Evolutionary conservation across 1,140 invertebrate genomes (phyloP), one percentile per base, ranked within the genome.

Genomic region (Pararge aegeria): DNA sequence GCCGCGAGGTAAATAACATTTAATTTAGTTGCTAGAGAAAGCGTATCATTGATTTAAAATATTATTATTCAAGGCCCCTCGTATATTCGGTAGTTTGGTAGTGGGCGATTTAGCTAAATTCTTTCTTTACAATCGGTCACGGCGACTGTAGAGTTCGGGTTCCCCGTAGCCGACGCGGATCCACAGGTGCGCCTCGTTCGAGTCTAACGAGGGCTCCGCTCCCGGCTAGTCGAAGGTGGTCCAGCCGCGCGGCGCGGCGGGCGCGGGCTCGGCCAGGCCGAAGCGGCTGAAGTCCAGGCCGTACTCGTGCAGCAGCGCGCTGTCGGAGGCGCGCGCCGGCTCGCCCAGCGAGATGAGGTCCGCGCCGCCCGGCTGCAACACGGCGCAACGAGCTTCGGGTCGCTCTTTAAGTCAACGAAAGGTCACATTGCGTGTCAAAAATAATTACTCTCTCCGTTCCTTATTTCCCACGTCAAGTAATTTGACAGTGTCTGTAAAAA

Each of bases 231-330:
- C 84, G 44, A 88, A 88, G 5, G 85, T 88, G 12, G 85, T 86
- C 85, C 85, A 88, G 7, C 85, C 83, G 50, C 80, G 82, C 9
- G 81, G 83, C 24, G 83, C 78, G n/a, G 73, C 61, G 5, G 69
- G 53, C 4, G 73, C 73, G 5, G 66, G 67, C 19, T 69, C 51
- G 0, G 64, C 51, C 56, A 86, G 65, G 24, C 80, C 80, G 40
- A 83, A 89, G 51, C 81, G 86, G 64, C 90, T 91, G 72, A 92
- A 92, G 70, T 92, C 90, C 63, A 92, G 68, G 15, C 91, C 91
- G 61, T 92, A 92, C 57, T 92, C 91, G 55, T 92, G 88, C 65
- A 92, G 83, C 38, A 92, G 77, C 42, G 91, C 91, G 71, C 90
- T 91, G 59, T 92, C 91, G 37, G 86, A 83, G 34, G 86, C 62